phyloP scores from a whole-genome alignment of 2,888 invertebrate species.

The Philereme vetulata region DNA sequence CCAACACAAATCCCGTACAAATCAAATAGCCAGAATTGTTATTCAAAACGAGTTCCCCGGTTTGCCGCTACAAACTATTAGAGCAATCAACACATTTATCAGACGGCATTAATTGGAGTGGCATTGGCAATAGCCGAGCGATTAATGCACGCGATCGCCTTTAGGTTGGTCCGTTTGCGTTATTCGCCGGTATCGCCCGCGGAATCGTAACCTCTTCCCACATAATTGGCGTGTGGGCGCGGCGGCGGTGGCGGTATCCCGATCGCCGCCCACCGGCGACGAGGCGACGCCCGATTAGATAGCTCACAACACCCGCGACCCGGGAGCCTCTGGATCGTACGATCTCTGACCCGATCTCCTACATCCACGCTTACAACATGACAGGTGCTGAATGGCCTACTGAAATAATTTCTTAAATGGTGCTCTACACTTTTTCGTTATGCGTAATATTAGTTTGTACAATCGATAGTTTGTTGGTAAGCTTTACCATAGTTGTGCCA shows the following conservation, averaged over 20 bases:
- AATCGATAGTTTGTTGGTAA: background rate
- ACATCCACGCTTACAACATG: constrained; percentile 46
- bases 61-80: constrained; percentile 39
- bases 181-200: constrained; percentile 67
- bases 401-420: constrained; percentile 8
- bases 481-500: no score
- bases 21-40: constrained; percentile 29
- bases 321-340: constrained; percentile 48
- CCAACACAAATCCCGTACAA: constrained; percentile 15
- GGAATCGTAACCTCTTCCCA: constrained; percentile 81
- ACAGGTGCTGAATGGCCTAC: constrained; percentile 30
- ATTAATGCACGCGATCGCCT: constrained; percentile 69
- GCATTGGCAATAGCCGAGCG: constrained; percentile 68
- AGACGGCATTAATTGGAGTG: constrained; percentile 65
- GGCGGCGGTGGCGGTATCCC: constrained; percentile 72
- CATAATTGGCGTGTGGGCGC: constrained; percentile 83
- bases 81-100: constrained; percentile 53
- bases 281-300: constrained; percentile 77
- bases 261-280: constrained; percentile 79
- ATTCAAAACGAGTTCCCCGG: constrained; percentile 21
- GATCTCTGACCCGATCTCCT: constrained; percentile 51
- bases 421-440: background rate
- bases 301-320: constrained; percentile 68
- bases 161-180: constrained; percentile 68
- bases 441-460: background rate